Evolutionary conservation across 2,888 invertebrate species (phyloP), one percentile per base, ranked within the genome.

Genomic region (Odontothrips loti): DNA sequence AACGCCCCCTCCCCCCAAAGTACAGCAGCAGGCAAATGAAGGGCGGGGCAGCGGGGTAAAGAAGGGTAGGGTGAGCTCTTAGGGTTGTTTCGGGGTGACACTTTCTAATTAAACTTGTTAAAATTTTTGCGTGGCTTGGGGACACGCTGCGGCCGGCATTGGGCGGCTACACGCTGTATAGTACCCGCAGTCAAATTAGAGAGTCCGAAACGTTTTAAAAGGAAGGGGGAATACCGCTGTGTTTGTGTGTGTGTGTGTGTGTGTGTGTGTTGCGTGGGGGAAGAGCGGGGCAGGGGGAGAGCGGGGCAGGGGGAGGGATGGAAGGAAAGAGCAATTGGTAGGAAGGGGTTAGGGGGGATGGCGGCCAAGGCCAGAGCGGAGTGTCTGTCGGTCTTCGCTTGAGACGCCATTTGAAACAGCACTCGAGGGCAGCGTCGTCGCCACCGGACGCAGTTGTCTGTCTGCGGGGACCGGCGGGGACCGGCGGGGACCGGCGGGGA

Each of bases 81-180:
- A 75, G 68, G 68, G 27, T 27, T 27, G 68, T 58, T 58, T 58
- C 58, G 58, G 58, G 23, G 68, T 20, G 58, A 75, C 68, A 75
- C 23, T 75, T 75, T 23, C 68, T 75, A 75, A 75, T 75, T 75
- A 75, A 75, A 75, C 68, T 75, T 75, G 68, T 75, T 23, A 27
- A 75, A 75, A 75, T 75, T 75, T 75, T 75, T 75, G 68, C 68
- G 58, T 58, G 58, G 68, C 68, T 27, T 75, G 23, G 68, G 1
- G 68, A 75, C 68, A 27, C 68, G 68, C 27, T 27, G 15, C 20
- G 58, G 58, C 12, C 58, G 58, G 58, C 34, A 43, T 43, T 6
- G 34, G 34, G 34, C 34, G 34, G 34, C 34, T 4, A 43, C 34
- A 6, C 34, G 34, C 34, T 75, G 23, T 75, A 58, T 58, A 12